Evolutionary conservation across 2,888 invertebrate genomes (phyloP).

Genomic region (Dryococelus australis): DNA sequence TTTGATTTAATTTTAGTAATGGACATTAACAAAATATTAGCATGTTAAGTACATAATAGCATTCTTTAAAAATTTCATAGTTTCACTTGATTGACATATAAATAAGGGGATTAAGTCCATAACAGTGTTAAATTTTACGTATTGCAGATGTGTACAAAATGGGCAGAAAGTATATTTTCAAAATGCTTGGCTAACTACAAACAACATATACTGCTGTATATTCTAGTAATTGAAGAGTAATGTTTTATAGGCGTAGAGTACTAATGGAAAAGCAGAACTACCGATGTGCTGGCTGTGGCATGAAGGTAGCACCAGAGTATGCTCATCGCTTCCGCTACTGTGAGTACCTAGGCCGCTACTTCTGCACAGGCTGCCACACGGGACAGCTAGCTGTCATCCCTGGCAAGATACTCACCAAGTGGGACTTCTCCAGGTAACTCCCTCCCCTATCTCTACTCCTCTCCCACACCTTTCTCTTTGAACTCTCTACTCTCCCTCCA

Average conservation of each 20-base stretch:
- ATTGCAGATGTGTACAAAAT: too few species aligned
- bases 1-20: too few species aligned
- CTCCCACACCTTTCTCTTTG: too few species aligned
- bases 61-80: too few species aligned
- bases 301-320: slow-evolving; percentile 76
- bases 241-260: slow-evolving; percentile 64
- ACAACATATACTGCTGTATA: too few species aligned
- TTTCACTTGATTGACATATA: too few species aligned
- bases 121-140: too few species aligned
- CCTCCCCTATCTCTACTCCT: neutral
- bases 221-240: neutral
- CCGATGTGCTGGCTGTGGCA: slow-evolving; percentile 85
- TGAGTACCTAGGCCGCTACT: slow-evolving; percentile 83
- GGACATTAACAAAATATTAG: too few species aligned
- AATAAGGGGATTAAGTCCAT: too few species aligned
- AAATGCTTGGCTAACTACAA: too few species aligned
- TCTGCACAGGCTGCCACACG: slow-evolving; percentile 86
- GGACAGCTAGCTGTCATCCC: slow-evolving; percentile 78
- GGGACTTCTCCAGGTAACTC: slow-evolving; percentile 67
- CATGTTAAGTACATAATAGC: too few species aligned
- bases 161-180: too few species aligned
- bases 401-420: slow-evolving; percentile 69
- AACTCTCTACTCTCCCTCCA: neutral
- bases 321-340: slow-evolving; percentile 80
- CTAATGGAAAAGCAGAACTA: slow-evolving; percentile 77